Conservation (phyloP, 1,140 invertebrate species). For the Penaeus chinensis region DNA sequence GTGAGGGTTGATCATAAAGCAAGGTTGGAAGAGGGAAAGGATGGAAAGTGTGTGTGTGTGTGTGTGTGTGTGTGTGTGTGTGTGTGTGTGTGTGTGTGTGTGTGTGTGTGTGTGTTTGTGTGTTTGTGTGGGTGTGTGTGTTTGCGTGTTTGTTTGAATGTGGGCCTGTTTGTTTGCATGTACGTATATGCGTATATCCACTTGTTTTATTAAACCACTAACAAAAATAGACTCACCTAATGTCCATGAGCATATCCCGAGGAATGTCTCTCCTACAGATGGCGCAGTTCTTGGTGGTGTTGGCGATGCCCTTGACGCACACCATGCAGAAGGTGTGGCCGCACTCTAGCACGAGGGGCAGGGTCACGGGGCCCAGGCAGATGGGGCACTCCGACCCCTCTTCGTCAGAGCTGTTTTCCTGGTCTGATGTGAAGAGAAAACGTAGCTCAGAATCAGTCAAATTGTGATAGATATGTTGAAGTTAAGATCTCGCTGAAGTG, state of each 20-base stretch:
- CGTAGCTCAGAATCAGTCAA: background rate
- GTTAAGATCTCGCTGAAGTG: background rate
- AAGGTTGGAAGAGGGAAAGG: background rate
- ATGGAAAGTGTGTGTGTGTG: too few species aligned
- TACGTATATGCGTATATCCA: background rate
- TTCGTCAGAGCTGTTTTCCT: constrained; percentile 50
- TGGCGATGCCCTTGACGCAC: constrained; percentile 63
- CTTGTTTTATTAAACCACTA: background rate
- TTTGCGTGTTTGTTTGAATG: background rate
- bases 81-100: too few species aligned
- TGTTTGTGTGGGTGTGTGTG: too few species aligned
- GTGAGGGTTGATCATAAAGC: background rate
- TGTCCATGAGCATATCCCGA: constrained; percentile 63
- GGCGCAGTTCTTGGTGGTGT: constrained; percentile 64
- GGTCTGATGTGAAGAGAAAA: constrained; percentile 16
- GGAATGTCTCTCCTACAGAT: constrained; percentile 62
- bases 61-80: too few species aligned
- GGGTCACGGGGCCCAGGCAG: constrained; percentile 61
- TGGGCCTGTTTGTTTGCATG: background rate
- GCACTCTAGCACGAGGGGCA: constrained; percentile 61
- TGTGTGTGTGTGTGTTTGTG: too few species aligned
- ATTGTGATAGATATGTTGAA: background rate
- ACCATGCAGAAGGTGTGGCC: constrained; percentile 64
- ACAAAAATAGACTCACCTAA: background rate
- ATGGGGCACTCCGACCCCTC: constrained; percentile 62